Conservation (phyloP, 2,888 invertebrate genomes). For the Coronaproctus castanopsis region DNA sequence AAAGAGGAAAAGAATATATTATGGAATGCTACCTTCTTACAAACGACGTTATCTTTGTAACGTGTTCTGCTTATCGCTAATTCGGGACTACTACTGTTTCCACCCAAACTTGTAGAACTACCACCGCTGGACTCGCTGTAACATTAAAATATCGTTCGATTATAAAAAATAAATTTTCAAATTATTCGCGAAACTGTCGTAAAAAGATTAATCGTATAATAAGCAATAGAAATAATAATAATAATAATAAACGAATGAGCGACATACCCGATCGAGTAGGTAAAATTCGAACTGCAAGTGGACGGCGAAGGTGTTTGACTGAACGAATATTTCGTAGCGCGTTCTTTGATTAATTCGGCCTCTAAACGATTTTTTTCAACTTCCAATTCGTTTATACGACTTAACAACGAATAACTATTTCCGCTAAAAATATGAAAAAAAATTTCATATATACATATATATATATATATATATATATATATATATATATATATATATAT, state of each 20-base stretch:
- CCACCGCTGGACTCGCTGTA: constrained; percentile 6
- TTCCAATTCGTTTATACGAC: constrained; percentile 8
- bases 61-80: not conserved
- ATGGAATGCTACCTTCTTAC: constrained; percentile 9
- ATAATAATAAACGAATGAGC: not conserved
- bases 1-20: too few relatives aligned
- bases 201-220: too few relatives aligned
- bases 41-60: constrained; percentile 3
- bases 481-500: too few relatives aligned
- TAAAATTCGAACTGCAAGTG: not conserved
- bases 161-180: too few relatives aligned
- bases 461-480: too few relatives aligned
- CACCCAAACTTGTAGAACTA: constrained; percentile 5
- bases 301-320: not conserved
- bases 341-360: constrained; percentile 8
- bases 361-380: constrained; percentile 6
- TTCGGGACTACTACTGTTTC: constrained; percentile 6
- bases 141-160: not conserved
- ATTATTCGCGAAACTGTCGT: too few relatives aligned
- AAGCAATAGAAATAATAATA: too few relatives aligned
- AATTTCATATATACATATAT: too few relatives aligned
- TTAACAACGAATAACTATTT: constrained; percentile 3
- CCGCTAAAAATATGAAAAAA: not conserved
- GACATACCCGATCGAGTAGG: not conserved
- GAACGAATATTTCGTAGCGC: constrained; percentile 1